Evolutionary conservation across 2,797 vertebrate genomes (phyloP).

Genomic region (Hoplostethus atlanticus): DNA sequence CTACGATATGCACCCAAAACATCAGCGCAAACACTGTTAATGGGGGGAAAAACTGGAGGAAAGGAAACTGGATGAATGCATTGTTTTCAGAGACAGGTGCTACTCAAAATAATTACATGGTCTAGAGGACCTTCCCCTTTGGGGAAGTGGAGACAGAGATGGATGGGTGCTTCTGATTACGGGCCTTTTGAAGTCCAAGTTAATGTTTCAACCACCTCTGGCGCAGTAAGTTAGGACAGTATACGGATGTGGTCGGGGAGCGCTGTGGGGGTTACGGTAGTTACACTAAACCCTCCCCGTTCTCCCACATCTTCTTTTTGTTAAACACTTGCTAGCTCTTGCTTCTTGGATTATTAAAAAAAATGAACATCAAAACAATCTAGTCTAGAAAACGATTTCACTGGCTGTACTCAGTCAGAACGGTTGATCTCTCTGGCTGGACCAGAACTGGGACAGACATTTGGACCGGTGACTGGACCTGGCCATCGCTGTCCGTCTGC

Average conservation of each 20-base stretch:
- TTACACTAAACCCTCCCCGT: slow-evolving; percentile 49
- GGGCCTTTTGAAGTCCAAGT: slow-evolving; percentile 76
- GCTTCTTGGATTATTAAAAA: slow-evolving; percentile 71
- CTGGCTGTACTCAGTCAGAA: slow-evolving; percentile 83
- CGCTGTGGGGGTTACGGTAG: slow-evolving; percentile 36
- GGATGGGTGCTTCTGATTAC: slow-evolving; percentile 69
- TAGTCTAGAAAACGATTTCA: slow-evolving; percentile 76
- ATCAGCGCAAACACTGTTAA: slow-evolving; percentile 71
- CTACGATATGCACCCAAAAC: slow-evolving; percentile 73
- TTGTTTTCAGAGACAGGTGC: slow-evolving; percentile 70
- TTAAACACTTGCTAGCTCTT: slow-evolving; percentile 74
- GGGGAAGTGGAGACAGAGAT: slow-evolving; percentile 57
- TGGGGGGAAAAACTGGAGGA: slow-evolving; percentile 33
- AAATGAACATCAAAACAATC: slow-evolving; percentile 76
- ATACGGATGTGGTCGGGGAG: slow-evolving; percentile 13
- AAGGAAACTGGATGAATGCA: slow-evolving; percentile 58
- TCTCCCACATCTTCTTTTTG: slow-evolving; percentile 21
- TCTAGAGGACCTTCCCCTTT: slow-evolving; percentile 72
- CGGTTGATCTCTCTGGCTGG: slow-evolving; percentile 79
- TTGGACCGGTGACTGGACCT: slow-evolving; percentile 45
- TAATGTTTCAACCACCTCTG: slow-evolving; percentile 59
- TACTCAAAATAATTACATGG: slow-evolving; percentile 70
- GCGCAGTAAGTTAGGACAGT: slow-evolving; percentile 36
- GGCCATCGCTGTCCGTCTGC: slow-evolving; percentile 30
- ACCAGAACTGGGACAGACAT: slow-evolving; percentile 62